Base-by-base conservation (phyloP, 1,140 invertebrate species). In the Orchesella cincta region DNA sequence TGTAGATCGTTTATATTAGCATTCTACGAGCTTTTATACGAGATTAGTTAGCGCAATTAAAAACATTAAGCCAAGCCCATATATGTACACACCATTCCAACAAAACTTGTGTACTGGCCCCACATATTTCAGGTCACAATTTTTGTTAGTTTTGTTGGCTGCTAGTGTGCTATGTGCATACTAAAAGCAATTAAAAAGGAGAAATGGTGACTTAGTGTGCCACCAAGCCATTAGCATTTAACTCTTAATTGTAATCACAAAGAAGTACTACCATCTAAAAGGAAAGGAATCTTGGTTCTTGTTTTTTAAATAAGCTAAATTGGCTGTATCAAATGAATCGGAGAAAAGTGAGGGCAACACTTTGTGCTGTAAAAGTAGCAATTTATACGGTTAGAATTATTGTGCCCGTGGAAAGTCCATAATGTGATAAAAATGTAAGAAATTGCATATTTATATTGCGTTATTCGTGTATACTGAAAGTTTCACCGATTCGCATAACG, bases 31-130 rank as follows among this genome's bases (percentile, higher is more conserved):
- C 52, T 57, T n/a, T 57, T 57, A 57, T 57, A 57, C 8, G 52
- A 57, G 52, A 57, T 57, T 57, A 57, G 12, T 57, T 57, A n/a
- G 52, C 52, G 52, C 52, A 57, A 57, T 57, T 57, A 57, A 57
- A 57, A 57, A 57, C 52, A 57, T 57, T 57, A 57, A 26, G 14
- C 52, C 52, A 57, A 26, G 52, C 52, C 14, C 52, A 57, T 14
- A 26, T 46, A 46, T 46, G 39, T 46, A 46, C 52, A 57, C 23
- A 18, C 23, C 5, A 12, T 57, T 57, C 39, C 39, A 46, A 46
- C n/a, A n/a, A n/a, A n/a, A n/a, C n/a, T n/a, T n/a, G n/a, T n/a
- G n/a, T n/a, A n/a, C n/a, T n/a, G n/a, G n/a, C n/a, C n/a, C n/a
- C n/a, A n/a, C n/a, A n/a, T n/a, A n/a, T n/a, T n/a, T n/a, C n/a